Evolutionary conservation across 1,140 invertebrate species (phyloP).

Genomic region (Megalonaias nervosa): DNA sequence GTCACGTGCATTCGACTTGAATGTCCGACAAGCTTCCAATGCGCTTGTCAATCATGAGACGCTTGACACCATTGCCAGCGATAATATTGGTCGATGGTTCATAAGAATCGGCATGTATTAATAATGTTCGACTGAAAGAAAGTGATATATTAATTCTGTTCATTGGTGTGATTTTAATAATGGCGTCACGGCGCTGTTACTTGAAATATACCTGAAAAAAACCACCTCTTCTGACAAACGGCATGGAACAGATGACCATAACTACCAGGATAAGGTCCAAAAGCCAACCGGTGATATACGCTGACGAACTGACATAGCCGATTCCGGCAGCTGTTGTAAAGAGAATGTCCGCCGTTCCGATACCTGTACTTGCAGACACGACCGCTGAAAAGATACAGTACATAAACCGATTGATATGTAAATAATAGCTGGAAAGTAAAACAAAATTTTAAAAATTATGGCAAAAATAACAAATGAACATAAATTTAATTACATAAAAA

Average conservation of each 20-base stretch:
- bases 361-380: background rate
- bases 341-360: constrained; percentile 31
- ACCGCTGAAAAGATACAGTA: background rate
- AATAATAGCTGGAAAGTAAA: background rate
- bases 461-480: too few species aligned
- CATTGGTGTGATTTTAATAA: too few species aligned
- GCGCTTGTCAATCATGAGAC: too few species aligned
- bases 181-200: too few species aligned
- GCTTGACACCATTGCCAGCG: too few species aligned
- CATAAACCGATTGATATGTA: background rate
- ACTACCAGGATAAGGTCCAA: constrained; percentile 82
- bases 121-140: too few species aligned
- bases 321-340: constrained; percentile 41
- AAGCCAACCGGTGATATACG: constrained; percentile 81
- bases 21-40: too few species aligned
- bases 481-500: too few species aligned
- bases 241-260: constrained; percentile 89
- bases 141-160: too few species aligned
- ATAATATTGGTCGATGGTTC: too few species aligned
- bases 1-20: too few species aligned
- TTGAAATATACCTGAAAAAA: constrained; percentile 85
- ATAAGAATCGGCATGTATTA: too few species aligned
- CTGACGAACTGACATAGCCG: constrained; percentile 34
- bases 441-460: background rate
- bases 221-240: constrained; percentile 89